Evolutionary conservation across 2,797 vertebrate species (phyloP), one percentile per base, ranked within the genome.

Genomic region (Echiichthys vipera): DNA sequence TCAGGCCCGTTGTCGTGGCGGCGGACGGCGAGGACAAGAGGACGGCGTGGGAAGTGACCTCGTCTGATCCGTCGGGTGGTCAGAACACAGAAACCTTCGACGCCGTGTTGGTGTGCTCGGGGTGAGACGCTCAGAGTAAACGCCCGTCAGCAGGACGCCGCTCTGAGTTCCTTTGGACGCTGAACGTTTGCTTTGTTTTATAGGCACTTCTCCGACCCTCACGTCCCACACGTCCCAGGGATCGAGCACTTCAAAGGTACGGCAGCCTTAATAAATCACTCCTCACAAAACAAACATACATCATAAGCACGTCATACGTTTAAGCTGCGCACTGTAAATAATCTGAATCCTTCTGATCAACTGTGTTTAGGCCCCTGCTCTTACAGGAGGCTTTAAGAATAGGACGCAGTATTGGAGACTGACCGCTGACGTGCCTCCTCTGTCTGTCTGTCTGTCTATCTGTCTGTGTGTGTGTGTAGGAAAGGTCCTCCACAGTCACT

Each of bases 201-300:
- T 32, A 95, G 95, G 55, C 96, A 96, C 77, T 96, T 95, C 80
- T 93, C 94, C 0, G 82, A 89, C 42, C 95, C 95, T 5, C 80
- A 91, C 80, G 40, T 94, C 56, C 95, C 95, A 2, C 22, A 89
- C 65, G 89, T 96, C 27, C 91, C 92, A 0, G 95, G 95, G 24
- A 74, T 95, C 2, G 58, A 94, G 15, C 77, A 88, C 73, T 96
- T 96, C 77, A 93, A 93, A 94, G 95, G 95, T 94, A 78, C 47
- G 55, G 11, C 11, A n/a, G n/a, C n/a, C n/a, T n/a, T n/a, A n/a
- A n/a, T n/a, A n/a, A n/a, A n/a, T n/a, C n/a, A n/a, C n/a, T n/a
- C n/a, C n/a, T n/a, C n/a, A n/a, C n/a, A n/a, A n/a, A n/a, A n/a
- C n/a, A n/a, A n/a, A n/a, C n/a, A n/a, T n/a, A n/a, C n/a, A n/a